Conservation (phyloP, 2,797 vertebrate species). For the Pangasius krempfi region DNA sequence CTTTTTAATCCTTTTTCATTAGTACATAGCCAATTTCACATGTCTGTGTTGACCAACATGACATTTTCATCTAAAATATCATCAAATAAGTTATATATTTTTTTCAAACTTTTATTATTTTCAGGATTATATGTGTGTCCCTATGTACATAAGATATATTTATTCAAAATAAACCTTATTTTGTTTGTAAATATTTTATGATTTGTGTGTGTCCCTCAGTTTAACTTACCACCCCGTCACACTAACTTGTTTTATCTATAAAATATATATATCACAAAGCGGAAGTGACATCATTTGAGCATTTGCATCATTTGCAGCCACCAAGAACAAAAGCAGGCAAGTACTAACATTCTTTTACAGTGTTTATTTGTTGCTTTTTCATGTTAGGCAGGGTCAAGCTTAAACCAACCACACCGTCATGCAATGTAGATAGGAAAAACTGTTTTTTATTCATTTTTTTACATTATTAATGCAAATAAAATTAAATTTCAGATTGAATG, state of each 20-base stretch:
- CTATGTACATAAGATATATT: background rate
- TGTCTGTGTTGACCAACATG: background rate
- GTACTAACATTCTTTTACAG: background rate
- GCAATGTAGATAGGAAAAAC: no score
- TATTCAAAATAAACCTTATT: conserved; percentile 1
- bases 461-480: background rate
- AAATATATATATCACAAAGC: conserved; percentile 14
- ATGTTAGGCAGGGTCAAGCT: background rate
- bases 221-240: background rate
- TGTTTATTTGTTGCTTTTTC: conserved; percentile 31
- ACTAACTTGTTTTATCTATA: background rate
- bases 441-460: no score
- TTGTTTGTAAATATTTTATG: background rate
- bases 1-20: background rate
- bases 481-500: no score
- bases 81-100: background rate
- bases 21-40: background rate
- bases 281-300: background rate
- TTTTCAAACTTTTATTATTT: background rate
- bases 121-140: background rate
- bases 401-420: no score
- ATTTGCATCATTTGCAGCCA: no score
- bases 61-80: background rate
- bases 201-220: background rate
- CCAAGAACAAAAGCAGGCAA: background rate